Evolutionary conservation across 92 coral and sea anemone genomes (phyloP).

Genomic region (Umimayanthus kanabou): DNA sequence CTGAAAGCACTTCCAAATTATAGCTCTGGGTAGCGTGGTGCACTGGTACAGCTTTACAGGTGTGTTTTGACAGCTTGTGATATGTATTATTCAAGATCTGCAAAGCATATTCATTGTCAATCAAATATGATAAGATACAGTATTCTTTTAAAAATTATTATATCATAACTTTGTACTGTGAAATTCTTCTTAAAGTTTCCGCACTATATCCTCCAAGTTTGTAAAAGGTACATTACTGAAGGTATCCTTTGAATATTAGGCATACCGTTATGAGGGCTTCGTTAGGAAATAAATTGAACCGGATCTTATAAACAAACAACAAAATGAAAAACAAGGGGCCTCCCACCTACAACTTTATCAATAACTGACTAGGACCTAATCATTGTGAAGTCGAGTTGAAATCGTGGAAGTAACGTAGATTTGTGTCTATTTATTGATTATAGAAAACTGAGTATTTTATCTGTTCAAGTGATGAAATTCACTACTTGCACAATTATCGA

Average conservation of each 20-base stretch:
- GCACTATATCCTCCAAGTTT: not conserved
- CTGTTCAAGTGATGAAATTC: not conserved
- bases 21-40: no score
- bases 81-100: not conserved
- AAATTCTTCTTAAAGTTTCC: not conserved
- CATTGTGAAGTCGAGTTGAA: not conserved
- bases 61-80: not conserved
- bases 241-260: not conserved
- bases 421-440: conserved; percentile 3
- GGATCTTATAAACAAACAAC: not conserved
- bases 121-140: not conserved
- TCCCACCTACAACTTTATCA: not conserved
- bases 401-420: conserved; percentile 11
- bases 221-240: not conserved
- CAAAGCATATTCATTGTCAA: not conserved
- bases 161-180: not conserved
- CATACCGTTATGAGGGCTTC: not conserved
- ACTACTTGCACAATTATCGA: not conserved
- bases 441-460: not conserved
- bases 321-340: not conserved
- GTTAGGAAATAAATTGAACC: not conserved
- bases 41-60: no score
- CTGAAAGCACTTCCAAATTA: no score
- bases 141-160: not conserved
- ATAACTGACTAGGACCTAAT: not conserved